Conservation (phyloP, 2,797 vertebrate species). For the Champsocephalus gunnari region DNA sequence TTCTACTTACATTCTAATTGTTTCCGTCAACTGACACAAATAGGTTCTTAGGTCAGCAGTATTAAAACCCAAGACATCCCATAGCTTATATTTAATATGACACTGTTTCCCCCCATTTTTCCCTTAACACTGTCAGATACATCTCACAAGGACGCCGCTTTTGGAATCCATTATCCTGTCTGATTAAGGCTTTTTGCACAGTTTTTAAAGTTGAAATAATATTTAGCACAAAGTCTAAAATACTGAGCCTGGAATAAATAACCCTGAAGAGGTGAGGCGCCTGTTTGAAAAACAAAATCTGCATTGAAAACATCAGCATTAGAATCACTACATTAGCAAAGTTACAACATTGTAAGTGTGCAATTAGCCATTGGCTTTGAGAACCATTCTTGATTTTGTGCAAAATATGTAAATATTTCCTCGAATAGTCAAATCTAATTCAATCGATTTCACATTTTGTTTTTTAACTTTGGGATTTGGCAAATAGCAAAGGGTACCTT, state of each 20-base stretch:
- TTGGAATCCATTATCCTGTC: slow-evolving; percentile 12
- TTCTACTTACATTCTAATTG: background rate
- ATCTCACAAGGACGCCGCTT: slow-evolving; percentile 17
- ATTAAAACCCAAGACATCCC: slow-evolving; percentile 7
- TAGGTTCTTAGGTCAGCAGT: slow-evolving; percentile 14
- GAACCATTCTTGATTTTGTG: slow-evolving; percentile 46
- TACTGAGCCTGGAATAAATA: slow-evolving; percentile 32
- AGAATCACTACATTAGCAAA: slow-evolving; percentile 8
- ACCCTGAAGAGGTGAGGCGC: slow-evolving; percentile 37
- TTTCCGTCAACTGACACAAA: background rate
- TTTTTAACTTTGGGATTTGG: slow-evolving; percentile 26
- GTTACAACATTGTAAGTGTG: slow-evolving; percentile 1
- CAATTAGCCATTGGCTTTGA: slow-evolving; percentile 35
- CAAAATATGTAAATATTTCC: slow-evolving; percentile 36
- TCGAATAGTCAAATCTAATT: slow-evolving; percentile 21
- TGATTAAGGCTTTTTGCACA: slow-evolving; percentile 49
- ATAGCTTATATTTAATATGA: slow-evolving; percentile 5
- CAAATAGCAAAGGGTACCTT: slow-evolving; percentile 54
- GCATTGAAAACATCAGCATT: background rate
- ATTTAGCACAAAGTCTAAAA: slow-evolving; percentile 29
- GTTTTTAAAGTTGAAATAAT: slow-evolving; percentile 17
- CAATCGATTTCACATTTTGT: slow-evolving; percentile 40
- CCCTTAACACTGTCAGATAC: slow-evolving; percentile 3
- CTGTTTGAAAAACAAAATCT: background rate
- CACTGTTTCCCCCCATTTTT: slow-evolving; percentile 9